phyloP scores from a whole-genome alignment of 2,797 vertebrate species.

The Tenualosa thibaudeaui region DNA sequence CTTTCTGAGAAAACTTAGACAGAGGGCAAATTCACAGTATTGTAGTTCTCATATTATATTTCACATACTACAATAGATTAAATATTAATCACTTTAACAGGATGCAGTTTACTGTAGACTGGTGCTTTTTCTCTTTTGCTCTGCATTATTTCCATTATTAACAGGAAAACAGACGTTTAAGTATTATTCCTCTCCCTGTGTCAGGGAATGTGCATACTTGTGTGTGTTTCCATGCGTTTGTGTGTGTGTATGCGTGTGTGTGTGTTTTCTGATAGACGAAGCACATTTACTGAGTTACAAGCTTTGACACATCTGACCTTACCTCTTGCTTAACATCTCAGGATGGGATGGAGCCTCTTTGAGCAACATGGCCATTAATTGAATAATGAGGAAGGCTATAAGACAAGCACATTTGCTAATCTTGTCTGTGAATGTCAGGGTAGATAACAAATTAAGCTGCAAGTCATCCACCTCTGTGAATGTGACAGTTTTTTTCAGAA shows the following conservation, averaged over 20 bases:
- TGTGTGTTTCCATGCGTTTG: background rate
- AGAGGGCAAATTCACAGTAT: background rate
- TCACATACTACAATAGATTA: background rate
- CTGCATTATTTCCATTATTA: background rate
- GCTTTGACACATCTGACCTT: constrained; percentile 27
- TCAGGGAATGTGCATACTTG: background rate
- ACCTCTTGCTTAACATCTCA: constrained; percentile 29
- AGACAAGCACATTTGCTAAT: constrained; percentile 54
- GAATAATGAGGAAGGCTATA: constrained; percentile 52
- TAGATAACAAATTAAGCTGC: constrained; percentile 59
- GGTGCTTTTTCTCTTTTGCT: background rate
- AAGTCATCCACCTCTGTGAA: constrained; percentile 40
- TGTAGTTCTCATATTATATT: background rate
- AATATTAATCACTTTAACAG: background rate
- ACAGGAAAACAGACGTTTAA: background rate
- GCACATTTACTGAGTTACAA: background rate
- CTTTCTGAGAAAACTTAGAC: background rate
- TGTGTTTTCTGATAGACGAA: background rate
- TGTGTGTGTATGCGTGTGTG: background rate
- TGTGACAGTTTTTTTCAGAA: constrained; percentile 32
- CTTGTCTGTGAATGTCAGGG: constrained; percentile 63
- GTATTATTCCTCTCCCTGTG: background rate
- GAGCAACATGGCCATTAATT: constrained; percentile 50
- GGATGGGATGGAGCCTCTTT: constrained; percentile 35
- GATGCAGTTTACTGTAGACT: background rate